phyloP scores from a whole-genome alignment of 2,797 vertebrate species.

The Taeniopygia guttata region DNA sequence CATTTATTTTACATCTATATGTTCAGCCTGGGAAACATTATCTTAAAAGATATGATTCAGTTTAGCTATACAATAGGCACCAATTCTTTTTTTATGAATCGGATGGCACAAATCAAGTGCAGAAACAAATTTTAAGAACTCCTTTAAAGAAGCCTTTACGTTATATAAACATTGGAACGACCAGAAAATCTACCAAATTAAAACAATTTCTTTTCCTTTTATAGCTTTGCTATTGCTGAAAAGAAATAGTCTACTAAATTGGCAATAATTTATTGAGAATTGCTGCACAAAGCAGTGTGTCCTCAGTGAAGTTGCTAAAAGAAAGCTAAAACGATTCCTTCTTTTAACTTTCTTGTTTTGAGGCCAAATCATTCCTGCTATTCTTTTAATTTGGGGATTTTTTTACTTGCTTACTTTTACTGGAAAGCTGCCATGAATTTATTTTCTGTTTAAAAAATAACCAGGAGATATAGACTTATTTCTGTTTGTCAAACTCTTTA shows the following conservation, averaged over 20 bases:
- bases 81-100: not conserved
- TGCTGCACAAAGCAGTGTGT: not conserved
- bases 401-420: not conserved
- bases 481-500: not conserved
- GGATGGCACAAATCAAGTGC: not conserved
- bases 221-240: not conserved
- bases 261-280: not conserved
- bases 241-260: not conserved
- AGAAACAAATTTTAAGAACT: not conserved
- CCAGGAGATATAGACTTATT: not conserved
- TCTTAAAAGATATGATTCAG: not conserved
- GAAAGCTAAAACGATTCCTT: not conserved
- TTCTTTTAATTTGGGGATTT: not conserved
- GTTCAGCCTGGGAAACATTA: not conserved
- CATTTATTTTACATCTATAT: not conserved
- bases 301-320: not conserved
- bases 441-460: not conserved
- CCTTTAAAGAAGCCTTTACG: not conserved
- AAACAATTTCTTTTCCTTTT: not conserved
- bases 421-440: not conserved
- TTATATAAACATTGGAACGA: not conserved
- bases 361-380: not conserved
- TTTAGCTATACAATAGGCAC: not conserved
- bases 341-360: not conserved
- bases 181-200: not conserved